A percentile compares a stretch with the other conserved stretches of the same genome.
Conservation (phyloP, 2,113 vertebrate species). For the Oxyura jamaicensis region DNA sequence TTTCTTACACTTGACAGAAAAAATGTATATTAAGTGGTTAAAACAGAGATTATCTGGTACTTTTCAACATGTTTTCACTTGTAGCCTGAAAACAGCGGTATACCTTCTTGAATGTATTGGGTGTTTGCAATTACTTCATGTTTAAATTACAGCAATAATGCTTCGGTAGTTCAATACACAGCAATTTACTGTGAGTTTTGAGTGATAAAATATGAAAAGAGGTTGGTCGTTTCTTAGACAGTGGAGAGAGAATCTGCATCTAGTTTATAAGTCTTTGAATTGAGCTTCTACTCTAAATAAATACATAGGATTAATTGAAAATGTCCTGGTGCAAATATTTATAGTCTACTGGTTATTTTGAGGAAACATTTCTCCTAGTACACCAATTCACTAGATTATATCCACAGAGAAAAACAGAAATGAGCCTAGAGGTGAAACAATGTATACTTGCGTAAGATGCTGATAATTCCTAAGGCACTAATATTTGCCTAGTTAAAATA, state of each 20-base stretch:
- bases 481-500: background rate
- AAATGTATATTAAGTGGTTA: background rate
- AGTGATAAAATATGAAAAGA: background rate
- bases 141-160: background rate
- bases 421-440: background rate
- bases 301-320: background rate
- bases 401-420: background rate
- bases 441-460: accelerated
- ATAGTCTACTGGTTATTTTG: background rate
- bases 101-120: background rate
- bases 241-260: background rate
- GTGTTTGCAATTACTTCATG: background rate
- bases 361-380: background rate
- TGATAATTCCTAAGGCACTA: background rate
- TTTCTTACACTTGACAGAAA: background rate
- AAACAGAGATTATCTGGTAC: background rate
- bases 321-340: background rate
- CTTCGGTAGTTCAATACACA: background rate
- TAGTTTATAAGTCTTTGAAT: background rate
- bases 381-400: background rate
- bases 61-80: background rate
- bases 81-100: background rate
- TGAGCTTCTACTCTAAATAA: background rate
- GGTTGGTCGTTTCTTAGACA: background rate
- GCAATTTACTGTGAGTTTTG: background rate